Evolutionary conservation across 2,888 invertebrate genomes (phyloP), one percentile per base, ranked within the genome.

Genomic region (Scaeva pyrastri): DNA sequence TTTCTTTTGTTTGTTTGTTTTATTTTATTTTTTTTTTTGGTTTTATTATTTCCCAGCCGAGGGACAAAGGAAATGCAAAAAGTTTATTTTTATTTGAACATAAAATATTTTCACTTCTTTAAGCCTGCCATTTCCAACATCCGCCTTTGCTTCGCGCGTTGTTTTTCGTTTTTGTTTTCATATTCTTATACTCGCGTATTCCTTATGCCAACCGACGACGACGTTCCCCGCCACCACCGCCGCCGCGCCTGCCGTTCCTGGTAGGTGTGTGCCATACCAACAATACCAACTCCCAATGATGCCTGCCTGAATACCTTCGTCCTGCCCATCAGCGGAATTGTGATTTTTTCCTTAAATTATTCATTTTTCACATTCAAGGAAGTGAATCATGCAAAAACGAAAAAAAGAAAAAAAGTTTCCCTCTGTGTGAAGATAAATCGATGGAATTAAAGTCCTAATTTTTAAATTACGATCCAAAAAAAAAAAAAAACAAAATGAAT

Each of bases 21-120:
- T 1, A 11, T 14, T 19, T 31, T 23, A 21, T 45, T 12, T 19
- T 55, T 58, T 60, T 68, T n/a, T n/a, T n/a, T n/a, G n/a, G n/a
- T n/a, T n/a, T 52, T 43, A 21, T 2, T 14, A 16, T 56, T 36
- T 45, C 21, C 41, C 41, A 26, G 56, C 55, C 76, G 50, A 77
- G 58, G 60, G 73, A 68, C 48, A 64, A 55, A 39, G 31, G 52
- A 78, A 55, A 68, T 68, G 78, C 52, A 41, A 26, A 74, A 78
- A 76, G 21, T 48, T 64, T 56, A 64, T 79, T 70, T 78, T 48
- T 83, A 73, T 48, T 60, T 19, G 58, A 73, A 73, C 58, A 73
- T 52, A 62, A 11, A 74, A 74, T 55, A 62, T 62, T 64, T 45
- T 48, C 62, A 74, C 83, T 70, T 70, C 78, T 73, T 62, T 56